Base-by-base conservation (phyloP, 2,888 invertebrate genomes). In the Brassicogethes aeneus region DNA sequence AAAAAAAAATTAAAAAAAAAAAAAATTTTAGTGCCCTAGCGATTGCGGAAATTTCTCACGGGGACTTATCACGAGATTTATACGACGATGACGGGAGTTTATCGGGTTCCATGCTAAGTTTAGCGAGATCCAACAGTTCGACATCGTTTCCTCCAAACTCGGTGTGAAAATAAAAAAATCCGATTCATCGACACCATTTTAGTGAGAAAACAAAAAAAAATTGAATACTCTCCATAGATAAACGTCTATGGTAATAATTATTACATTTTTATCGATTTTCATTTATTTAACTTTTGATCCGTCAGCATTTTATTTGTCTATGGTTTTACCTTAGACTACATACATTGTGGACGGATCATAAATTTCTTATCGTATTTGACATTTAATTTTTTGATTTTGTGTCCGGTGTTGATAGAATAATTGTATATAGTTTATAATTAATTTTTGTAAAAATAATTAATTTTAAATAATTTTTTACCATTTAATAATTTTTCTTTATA, bases 51-150 rank as follows among this genome's bases (percentile, higher is more conserved):
- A 89, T 89, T 64, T 88, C 91, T 55, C 80, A 52, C 45, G 90
- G 91, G 59, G 92, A 93, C 70, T 88, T 89, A 64, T 88, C 91
- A 56, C 81, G 87, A 60, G 90, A 91, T 69, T 80, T 82, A 55
- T 90, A 87, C 73, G 91, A 91, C 57, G 91, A 90, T 68, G 93
- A 92, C 68, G 85, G 85, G 62, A 90, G 91, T 64, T 78, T 93
- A 56, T 91, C 92, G 44, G 94, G 94, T 60, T 93, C 93, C 57
- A 89, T 93, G 86, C 76, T 89, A 62, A 93, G 93, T 72, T 80
- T 95, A 70, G 91, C 91, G 53, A 90, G 91, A 76, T 91, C 90
- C 77, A 90, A 90, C 77, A 92, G 91, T 71, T 90, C 91, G 60
- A 87, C 88, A 62, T 87, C 87, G 72, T 89, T 89, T 72, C 88